phyloP scores from a whole-genome alignment of 2,888 invertebrate species.

The Harpalus rufipes region DNA sequence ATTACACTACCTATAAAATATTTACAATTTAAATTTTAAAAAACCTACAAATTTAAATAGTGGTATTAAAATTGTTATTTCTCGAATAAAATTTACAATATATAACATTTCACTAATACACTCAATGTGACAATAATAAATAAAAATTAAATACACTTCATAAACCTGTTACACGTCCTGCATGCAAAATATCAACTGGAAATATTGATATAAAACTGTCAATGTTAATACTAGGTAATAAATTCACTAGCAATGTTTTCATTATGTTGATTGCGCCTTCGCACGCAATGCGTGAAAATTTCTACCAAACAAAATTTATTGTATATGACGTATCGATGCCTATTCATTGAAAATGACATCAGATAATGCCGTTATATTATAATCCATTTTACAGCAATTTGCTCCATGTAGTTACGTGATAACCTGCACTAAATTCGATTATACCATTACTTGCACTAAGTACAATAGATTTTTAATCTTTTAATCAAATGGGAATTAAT shows the following conservation, averaged over 20 bases:
- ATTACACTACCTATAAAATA: neutral
- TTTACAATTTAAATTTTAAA: neutral
- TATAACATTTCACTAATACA: neutral
- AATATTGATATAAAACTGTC: constrained; percentile 6
- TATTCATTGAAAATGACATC: constrained; percentile 40
- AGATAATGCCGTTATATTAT: constrained; percentile 44
- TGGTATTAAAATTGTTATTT: neutral
- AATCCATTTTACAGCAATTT: constrained; percentile 50
- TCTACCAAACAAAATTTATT: constrained; percentile 13
- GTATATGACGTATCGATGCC: neutral
- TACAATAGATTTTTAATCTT: neutral
- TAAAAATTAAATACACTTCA: neutral
- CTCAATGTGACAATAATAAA: neutral
- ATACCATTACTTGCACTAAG: constrained; percentile 7
- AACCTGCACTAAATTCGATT: constrained; percentile 17
- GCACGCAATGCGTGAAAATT: constrained; percentile 12
- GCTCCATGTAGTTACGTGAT: constrained; percentile 12
- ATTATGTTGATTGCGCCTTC: neutral
- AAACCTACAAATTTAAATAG: neutral
- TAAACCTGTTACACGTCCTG: neutral
- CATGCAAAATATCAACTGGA: neutral
- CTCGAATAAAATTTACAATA: neutral
- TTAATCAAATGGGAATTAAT: neutral
- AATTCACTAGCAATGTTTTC: constrained; percentile 1
- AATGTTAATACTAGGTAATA: constrained; percentile 5